These are phyloP conservation scores for Ceramica pisi DNA, from an alignment of 2,888 invertebrate genomes.

Conservation along the genomic window DNA sequence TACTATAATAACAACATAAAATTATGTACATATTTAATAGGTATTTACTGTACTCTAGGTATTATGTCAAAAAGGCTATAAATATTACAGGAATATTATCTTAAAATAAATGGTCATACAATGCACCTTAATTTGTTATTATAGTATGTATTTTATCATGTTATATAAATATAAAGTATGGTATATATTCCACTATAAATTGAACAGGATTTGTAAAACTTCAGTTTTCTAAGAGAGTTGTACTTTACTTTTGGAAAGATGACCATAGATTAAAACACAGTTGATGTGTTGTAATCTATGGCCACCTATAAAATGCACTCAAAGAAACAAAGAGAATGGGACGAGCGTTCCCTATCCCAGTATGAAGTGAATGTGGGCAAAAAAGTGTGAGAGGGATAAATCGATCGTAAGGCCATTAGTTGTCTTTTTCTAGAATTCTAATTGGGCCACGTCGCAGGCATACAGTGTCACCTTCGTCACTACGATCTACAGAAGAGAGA, in stretches of 20 bases:
- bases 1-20: slow-evolving; percentile 28
- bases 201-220: background rate
- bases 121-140: slow-evolving; percentile 3
- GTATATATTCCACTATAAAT: slow-evolving; percentile 7
- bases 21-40: slow-evolving; percentile 34
- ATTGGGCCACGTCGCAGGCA: background rate
- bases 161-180: no score
- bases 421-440: background rate
- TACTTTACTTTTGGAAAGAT: background rate
- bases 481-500: background rate
- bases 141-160: slow-evolving; percentile 5
- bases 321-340: background rate
- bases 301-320: background rate
- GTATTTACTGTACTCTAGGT: slow-evolving; percentile 50
- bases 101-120: slow-evolving; percentile 48
- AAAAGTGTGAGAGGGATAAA: background rate
- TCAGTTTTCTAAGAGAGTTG: slow-evolving; percentile 21
- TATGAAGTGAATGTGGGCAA: background rate
- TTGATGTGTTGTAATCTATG: background rate
- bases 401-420: background rate
- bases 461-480: background rate
- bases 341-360: background rate
- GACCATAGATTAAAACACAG: background rate
- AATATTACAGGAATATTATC: slow-evolving; percentile 43
- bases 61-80: slow-evolving; percentile 51